Evolutionary conservation across 35 echinoderm and acorn worm species (phyloP).

Genomic region (Ophioderma brevispina): DNA sequence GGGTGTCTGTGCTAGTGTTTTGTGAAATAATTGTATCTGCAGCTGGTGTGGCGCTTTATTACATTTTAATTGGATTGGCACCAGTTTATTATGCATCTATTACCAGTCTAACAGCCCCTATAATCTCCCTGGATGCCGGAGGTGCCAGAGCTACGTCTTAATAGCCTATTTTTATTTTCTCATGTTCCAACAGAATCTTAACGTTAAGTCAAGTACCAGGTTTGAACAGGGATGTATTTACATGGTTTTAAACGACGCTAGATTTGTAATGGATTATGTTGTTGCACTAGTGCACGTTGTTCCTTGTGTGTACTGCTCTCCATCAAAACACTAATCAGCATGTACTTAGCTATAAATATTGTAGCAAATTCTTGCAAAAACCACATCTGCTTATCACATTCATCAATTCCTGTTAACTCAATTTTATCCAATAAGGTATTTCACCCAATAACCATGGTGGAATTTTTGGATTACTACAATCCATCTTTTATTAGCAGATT

Average conservation of each 20-base stretch:
- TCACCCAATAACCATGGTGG: background rate
- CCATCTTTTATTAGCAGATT: background rate
- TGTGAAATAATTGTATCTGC: background rate
- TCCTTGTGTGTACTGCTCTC: background rate
- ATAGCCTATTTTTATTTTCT: background rate
- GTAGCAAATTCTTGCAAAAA: background rate
- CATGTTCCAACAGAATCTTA: background rate
- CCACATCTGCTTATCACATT: background rate
- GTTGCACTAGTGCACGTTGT: background rate
- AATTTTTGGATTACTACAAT: background rate
- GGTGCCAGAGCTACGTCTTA: background rate
- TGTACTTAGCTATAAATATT: background rate
- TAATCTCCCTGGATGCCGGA: background rate
- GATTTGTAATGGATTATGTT: background rate
- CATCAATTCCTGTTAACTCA: background rate
- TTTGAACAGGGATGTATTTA: background rate
- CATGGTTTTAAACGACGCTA: background rate
- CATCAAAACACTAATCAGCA: background rate
- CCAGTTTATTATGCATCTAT: slow-evolving; percentile 6
- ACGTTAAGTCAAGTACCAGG: background rate
- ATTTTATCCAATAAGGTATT: background rate
- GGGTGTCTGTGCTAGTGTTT: background rate
- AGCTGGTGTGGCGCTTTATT: background rate
- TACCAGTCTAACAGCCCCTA: background rate
- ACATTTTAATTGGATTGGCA: slow-evolving; percentile 6